Evolutionary conservation across 2,113 vertebrate species (phyloP).

Genomic region (Glareola pratincola): DNA sequence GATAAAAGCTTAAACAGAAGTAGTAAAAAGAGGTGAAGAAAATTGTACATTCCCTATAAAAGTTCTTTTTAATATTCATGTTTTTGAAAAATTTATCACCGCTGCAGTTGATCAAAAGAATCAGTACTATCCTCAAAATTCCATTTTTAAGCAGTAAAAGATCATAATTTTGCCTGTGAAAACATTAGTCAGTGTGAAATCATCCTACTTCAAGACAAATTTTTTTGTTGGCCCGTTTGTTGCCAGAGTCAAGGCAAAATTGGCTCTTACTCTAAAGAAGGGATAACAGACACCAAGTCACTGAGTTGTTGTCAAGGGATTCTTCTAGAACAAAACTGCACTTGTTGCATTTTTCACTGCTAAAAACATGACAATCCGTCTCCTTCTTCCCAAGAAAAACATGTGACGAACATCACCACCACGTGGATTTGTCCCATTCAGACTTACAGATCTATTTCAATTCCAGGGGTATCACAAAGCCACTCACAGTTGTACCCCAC

Average conservation of each 20-base stretch:
- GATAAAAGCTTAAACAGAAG: not conserved
- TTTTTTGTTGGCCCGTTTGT: not conserved
- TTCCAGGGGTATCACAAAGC: not conserved
- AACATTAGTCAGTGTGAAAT: not conserved
- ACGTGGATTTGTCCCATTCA: not conserved
- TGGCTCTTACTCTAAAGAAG: not conserved
- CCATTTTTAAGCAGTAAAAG: not conserved
- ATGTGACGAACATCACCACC: not conserved
- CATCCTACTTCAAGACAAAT: not conserved
- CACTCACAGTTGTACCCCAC: not conserved
- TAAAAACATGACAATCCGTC: not conserved
- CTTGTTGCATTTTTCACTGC: not conserved
- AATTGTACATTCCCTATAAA: rapidly evolving
- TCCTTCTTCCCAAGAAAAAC: not conserved
- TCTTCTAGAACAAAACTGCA: not conserved
- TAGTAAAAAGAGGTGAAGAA: not conserved
- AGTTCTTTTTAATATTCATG: not conserved
- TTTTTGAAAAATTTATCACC: not conserved
- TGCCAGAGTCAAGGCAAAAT: not conserved
- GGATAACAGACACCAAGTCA: not conserved
- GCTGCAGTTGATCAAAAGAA: not conserved
- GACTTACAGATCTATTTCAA: not conserved
- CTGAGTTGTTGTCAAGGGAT: not conserved
- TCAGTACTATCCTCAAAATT: not conserved
- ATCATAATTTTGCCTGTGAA: not conserved